These are phyloP conservation scores for Ophion costatus DNA, from an alignment of 2,888 invertebrate genomes.

Conservation along the genomic window DNA sequence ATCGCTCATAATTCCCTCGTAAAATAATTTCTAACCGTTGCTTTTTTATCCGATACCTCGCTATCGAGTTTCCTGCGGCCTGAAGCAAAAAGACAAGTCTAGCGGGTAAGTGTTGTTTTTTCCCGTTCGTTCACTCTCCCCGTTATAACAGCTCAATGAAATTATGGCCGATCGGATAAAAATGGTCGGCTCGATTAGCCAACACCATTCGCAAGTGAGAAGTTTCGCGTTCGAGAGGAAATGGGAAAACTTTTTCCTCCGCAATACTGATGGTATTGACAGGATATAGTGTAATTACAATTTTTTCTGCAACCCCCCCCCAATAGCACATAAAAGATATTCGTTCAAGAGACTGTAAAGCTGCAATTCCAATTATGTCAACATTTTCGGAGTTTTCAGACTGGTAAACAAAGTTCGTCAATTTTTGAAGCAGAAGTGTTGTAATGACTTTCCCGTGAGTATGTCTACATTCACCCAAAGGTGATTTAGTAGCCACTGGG, in stretches of 20 bases:
- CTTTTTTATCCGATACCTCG: conserved; percentile 4
- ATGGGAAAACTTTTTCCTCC: conserved; percentile 24
- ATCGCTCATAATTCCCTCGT: background rate
- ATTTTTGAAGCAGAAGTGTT: too few species aligned
- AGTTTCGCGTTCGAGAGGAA: conserved; percentile 14
- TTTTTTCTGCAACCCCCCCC: background rate
- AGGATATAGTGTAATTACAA: background rate
- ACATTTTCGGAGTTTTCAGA: background rate
- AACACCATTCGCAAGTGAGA: background rate
- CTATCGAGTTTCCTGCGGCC: conserved; percentile 26
- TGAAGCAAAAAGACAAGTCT: conserved; percentile 9
- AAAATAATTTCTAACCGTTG: background rate
- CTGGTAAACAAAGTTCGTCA: too few species aligned
- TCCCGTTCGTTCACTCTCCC: background rate
- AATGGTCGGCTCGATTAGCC: conserved; percentile 9
- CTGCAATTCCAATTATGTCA: background rate
- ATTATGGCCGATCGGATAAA: conserved; percentile 24
- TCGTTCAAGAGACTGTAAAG: background rate
- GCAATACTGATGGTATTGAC: background rate
- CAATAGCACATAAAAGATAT: background rate
- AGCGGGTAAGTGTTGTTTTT: background rate
- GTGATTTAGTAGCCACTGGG: too few species aligned
- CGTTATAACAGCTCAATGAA: conserved; percentile 22
- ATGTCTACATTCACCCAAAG: too few species aligned
- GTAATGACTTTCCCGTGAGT: too few species aligned